Evolutionary conservation across 1,140 invertebrate genomes (phyloP).

Genomic region (Drosophila novamexicana): DNA sequence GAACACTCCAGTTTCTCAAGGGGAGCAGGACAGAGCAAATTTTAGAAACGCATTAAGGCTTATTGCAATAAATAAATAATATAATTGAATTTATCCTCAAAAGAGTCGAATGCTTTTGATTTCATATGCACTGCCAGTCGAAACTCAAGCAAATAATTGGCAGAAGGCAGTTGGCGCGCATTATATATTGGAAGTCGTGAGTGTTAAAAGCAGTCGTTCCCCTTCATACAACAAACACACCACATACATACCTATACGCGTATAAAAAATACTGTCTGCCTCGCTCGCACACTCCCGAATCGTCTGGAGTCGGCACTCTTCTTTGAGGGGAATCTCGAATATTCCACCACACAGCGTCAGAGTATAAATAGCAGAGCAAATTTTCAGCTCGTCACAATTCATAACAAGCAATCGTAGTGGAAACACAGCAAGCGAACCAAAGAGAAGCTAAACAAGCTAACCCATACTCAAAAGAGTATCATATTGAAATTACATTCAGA

Average conservation of each 20-base stretch:
- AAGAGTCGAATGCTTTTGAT: too few species aligned
- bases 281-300: not conserved
- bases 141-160: too few species aligned
- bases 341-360: constrained; percentile 33
- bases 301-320: constrained; percentile 6
- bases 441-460: not conserved
- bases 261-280: not conserved
- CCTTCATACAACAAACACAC: too few species aligned
- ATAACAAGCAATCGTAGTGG: constrained; percentile 31
- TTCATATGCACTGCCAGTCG: too few species aligned
- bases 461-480: not conserved
- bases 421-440: constrained; percentile 13
- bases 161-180: too few species aligned
- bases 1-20: too few species aligned
- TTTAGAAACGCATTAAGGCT: too few species aligned
- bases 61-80: too few species aligned
- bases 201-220: not conserved
- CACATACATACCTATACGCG: not conserved
- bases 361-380: constrained; percentile 54
- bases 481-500: not conserved
- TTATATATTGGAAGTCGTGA: too few species aligned
- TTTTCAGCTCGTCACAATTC: constrained; percentile 44
- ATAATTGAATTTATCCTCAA: too few species aligned
- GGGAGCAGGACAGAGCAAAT: too few species aligned
- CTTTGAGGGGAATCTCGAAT: constrained; percentile 25